phyloP scores from a whole-genome alignment of 2,113 vertebrate genomes.

The Himantopus leucocephalus region DNA sequence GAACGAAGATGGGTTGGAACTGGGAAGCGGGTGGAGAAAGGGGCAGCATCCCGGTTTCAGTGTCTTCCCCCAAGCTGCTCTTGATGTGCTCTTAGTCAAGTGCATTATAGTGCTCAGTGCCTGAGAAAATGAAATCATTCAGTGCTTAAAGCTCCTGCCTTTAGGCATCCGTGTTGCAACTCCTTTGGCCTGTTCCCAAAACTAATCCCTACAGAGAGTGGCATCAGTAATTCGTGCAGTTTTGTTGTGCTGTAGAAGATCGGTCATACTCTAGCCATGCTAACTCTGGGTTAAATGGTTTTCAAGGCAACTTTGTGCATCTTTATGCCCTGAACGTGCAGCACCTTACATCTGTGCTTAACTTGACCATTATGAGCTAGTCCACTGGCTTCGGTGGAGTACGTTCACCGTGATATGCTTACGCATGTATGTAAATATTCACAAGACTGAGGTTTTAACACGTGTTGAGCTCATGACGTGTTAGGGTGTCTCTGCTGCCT shows the following conservation, averaged over 20 bases:
- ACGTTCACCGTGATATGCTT: neutral
- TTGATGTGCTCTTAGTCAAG: neutral
- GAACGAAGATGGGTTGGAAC: neutral
- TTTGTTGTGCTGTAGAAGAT: neutral
- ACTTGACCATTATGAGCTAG: neutral
- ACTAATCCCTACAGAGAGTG: neutral
- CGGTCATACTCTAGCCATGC: neutral
- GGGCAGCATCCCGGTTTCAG: neutral
- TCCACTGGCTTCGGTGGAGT: neutral
- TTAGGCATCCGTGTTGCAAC: neutral
- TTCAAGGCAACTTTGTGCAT: neutral
- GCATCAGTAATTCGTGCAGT: neutral
- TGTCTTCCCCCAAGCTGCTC: neutral
- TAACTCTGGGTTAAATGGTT: neutral
- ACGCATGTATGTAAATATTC: neutral
- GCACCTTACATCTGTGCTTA: neutral
- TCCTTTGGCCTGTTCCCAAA: neutral
- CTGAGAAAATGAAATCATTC: neutral
- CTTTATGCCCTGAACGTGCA: accelerated
- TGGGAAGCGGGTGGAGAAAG: neutral
- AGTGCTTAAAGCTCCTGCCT: neutral
- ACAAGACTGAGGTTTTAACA: neutral
- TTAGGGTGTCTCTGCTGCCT: neutral
- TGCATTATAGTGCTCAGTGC: neutral
- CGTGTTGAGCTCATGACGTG: neutral